Evolutionary conservation across 2,888 invertebrate genomes (phyloP), one percentile per base, ranked within the genome.

Genomic region (Pristionchus exspectatus): DNA sequence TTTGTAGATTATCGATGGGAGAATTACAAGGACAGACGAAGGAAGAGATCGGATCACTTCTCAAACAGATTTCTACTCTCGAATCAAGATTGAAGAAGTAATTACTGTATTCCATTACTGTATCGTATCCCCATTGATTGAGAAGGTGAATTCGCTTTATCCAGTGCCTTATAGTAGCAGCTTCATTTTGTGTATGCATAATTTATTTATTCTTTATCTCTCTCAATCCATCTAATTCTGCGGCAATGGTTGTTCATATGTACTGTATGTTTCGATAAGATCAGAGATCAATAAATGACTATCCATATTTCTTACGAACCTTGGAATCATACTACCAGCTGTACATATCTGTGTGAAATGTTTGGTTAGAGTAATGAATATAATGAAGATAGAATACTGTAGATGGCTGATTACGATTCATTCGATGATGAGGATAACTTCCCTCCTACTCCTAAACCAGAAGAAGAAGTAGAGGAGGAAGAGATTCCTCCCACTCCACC

Each of bases 11-110:
- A 30, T 54, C 54, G 16, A 50, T 88, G 54, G 74, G 59, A 24
- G 87, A 88, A 38, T 63, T 88, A n/a, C 81, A 89, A 83, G 81
- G 63, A n/a, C 89, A 89, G 66, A 89, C 83, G 44, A 89, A 89
- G 50, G 89, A 89, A 44, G 89, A 89, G 30, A 89, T 89, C 50
- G 59, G 50, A 10, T 4, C 89, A 24, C 83, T 89, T 24, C 81
- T 89, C 66, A 89, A 89, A 63, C 83, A 81, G 63, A 89, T 89
- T n/a, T 24, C 56, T 3, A 5, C 89, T 27, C 66, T 89, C 24
- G 89, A 89, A 81, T 38, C 89, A 30, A 89, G 83, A 89, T 30
- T 83, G 59, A 72, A 69, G n/a, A 87, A 87, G 69, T 87, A 50
- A 69, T 69, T 87, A 30, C 10, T 12, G 3, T 9, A 30, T 59